Percentiles rank a stretch among this genome's conserved stretches.
Evolutionary conservation across 2,113 vertebrate species (phyloP).

Genomic region (Todiramphus saurophagus): DNA sequence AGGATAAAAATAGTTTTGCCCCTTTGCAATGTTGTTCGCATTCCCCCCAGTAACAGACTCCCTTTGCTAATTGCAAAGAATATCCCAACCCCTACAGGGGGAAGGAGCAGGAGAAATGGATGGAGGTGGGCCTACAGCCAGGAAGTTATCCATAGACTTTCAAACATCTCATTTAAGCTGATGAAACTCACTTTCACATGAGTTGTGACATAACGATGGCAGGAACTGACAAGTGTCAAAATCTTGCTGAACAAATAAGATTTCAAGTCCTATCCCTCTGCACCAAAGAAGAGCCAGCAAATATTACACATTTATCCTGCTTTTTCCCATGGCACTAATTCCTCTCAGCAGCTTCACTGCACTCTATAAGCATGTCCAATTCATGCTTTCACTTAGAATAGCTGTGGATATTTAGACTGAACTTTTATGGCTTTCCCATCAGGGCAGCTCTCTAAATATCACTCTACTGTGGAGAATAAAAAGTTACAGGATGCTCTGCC

Average conservation of each 20-base stretch:
- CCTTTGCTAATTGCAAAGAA: background rate
- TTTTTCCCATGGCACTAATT: background rate
- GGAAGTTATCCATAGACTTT: slow-evolving; percentile 40
- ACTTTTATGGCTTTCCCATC: background rate
- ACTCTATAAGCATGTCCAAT: background rate
- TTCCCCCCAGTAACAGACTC: background rate
- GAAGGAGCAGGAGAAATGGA: background rate
- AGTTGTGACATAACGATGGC: slow-evolving; percentile 52
- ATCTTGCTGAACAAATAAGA: slow-evolving; percentile 41
- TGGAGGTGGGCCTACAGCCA: slow-evolving; percentile 20
- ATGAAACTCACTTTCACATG: slow-evolving; percentile 37
- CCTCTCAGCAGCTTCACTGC: background rate
- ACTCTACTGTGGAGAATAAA: background rate
- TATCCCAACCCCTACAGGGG: background rate
- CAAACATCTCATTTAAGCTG: slow-evolving; percentile 37
- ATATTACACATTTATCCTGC: slow-evolving; percentile 11
- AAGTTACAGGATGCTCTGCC: background rate
- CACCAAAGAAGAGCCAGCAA: background rate
- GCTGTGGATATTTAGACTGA: background rate
- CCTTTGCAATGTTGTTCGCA: background rate
- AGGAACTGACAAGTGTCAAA: slow-evolving; percentile 60
- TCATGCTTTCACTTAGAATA: background rate
- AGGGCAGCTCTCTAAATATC: background rate
- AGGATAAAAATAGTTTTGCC: background rate
- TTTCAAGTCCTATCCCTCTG: background rate